Base-by-base conservation (phyloP, 2,797 vertebrate genomes). In the Anguilla pacifica region DNA sequence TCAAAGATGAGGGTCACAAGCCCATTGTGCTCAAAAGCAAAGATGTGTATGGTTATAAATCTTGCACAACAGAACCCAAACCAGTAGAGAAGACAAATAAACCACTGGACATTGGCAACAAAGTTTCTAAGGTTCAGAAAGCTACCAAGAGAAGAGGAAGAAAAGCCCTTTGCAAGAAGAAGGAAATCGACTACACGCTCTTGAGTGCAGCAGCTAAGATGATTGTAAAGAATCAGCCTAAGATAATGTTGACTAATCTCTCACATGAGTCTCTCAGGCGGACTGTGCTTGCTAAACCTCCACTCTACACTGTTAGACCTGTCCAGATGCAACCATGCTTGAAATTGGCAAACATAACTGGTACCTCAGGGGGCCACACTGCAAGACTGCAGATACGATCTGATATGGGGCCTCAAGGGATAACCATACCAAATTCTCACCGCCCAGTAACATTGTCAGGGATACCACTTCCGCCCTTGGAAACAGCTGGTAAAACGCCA, bases 41-140 rank as follows among this genome's bases (percentile, higher is more conserved):
- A 90, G 98, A 99, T 85, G 98, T 99, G 22, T 99, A 99, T 0
- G 95, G 97, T 53, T 99, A 99, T 92, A 97, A 95, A 74, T 99
- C 98, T 0, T 97, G 97, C 91, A 98, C 96, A 0, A 96, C 96
- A 4, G 95, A 93, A 22, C 96, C 95, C 0, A 95, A 98, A 2
- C 90, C 95, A 0, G 0, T 91, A 46, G 94, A 95, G 81, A 95
- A 93, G 91, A 87, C 93, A 28, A 25, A 83, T 11, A 84, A 79
- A 61, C 57, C 84, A 3, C 87, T 25, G 51, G 87, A 79, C 25
- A 6, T 85, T 4, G 15, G 53, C 28, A 93, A 90, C 85, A 93
- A 92, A 59, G 85, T 94, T 25, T 93, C 90, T 77, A 93, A 89
- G 91, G 93, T 87, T 13, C 87, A 93, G 84, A 94, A 91, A 49